These are phyloP conservation scores for Halocynthia aurantium DNA, from an alignment of 23 tunicate species.

Conservation along the genomic window DNA sequence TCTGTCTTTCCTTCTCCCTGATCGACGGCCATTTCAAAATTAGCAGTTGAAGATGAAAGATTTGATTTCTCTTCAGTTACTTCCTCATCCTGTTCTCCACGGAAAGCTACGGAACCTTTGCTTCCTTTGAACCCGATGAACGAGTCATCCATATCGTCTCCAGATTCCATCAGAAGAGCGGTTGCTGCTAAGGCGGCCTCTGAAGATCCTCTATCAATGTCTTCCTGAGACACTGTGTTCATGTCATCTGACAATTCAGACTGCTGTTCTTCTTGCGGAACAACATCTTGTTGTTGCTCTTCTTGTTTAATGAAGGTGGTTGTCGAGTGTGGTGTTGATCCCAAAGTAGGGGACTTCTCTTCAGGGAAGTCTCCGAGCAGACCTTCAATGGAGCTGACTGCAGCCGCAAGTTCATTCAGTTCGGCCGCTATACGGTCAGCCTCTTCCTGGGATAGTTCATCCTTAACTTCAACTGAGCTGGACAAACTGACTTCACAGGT, in stretches of 20 bases:
- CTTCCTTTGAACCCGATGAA: not conserved
- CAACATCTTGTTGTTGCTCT: conserved; percentile 1
- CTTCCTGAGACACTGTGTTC: not conserved
- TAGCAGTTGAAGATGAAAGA: too few relatives aligned
- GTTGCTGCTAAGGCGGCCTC: conserved; percentile 52
- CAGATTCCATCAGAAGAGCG: conserved; percentile 27
- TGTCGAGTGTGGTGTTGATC: not conserved
- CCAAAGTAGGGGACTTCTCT: not conserved
- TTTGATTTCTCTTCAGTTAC: too few relatives aligned
- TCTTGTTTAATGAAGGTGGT: not conserved
- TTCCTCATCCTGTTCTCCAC: too few relatives aligned
- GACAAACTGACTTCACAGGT: not conserved
- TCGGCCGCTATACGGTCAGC: conserved; percentile 51
- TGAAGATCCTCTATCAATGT: conserved; percentile 12
- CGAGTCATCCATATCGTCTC: conserved; percentile 8
- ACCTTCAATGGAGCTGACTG: conserved; percentile 78
- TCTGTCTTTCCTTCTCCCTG: too few relatives aligned
- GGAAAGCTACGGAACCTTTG: not conserved
- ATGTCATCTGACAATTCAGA: not conserved
- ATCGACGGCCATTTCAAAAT: too few relatives aligned
- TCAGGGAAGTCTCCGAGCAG: conserved; percentile 48
- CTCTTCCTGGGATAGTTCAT: not conserved
- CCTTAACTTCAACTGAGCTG: not conserved
- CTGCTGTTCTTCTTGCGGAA: not conserved
- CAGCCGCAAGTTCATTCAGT: conserved; percentile 82